These are phyloP conservation scores for Pseudomyrmex gracilis DNA, from an alignment of 1,140 invertebrate genomes.

Conservation along the genomic window DNA sequence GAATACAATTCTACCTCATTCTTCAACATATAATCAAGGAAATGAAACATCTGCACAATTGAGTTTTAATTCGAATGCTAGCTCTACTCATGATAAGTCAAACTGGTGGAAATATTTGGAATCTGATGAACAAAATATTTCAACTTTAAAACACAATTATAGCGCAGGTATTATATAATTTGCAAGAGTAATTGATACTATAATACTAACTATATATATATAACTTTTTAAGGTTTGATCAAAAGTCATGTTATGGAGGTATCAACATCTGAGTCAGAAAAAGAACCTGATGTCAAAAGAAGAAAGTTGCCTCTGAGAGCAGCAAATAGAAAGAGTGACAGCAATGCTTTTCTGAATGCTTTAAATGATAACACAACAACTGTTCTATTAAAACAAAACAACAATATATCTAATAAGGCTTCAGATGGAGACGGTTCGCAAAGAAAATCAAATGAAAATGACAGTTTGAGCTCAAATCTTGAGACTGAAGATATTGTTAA, in stretches of 20 bases:
- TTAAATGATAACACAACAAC: neutral
- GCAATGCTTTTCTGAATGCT: conserved; percentile 40
- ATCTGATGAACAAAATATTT: neutral
- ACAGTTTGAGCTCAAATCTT: neutral
- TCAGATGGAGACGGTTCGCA: neutral
- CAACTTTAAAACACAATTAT: neutral
- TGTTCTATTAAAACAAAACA: neutral
- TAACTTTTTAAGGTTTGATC: neutral
- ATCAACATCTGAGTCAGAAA: conserved; percentile 53
- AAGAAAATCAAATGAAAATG: neutral
- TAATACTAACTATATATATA: neutral
- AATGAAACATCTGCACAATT: conserved; percentile 44
- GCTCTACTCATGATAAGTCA: neutral
- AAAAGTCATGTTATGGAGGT: neutral
- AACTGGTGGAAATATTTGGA: conserved; percentile 61
- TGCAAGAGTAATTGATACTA: neutral
- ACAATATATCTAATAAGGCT: neutral
- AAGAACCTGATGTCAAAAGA: neutral
- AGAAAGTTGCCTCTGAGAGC: conserved; percentile 2
- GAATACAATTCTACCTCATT: neutral
- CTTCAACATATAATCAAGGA: neutral
- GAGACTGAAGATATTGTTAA: conserved; percentile 34
- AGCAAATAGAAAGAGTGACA: neutral
- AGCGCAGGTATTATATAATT: conserved; percentile 3
- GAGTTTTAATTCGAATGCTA: neutral